Base-by-base conservation (phyloP, 64 coral and sea anemone genomes). In the Acropora yongei region DNA sequence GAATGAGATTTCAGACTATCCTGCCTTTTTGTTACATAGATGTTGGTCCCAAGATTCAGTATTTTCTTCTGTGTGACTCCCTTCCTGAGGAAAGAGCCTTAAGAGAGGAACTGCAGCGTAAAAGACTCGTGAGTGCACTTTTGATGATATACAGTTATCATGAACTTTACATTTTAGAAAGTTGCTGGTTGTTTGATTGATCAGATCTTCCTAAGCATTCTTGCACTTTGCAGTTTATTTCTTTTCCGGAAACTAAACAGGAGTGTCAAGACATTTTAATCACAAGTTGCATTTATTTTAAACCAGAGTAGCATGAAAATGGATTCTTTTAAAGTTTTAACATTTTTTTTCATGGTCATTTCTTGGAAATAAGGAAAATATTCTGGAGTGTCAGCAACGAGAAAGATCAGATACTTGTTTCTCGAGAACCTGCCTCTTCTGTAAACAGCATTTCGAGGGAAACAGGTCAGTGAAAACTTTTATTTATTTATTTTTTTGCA, bases 381-480 rank as follows among this genome's bases (percentile, higher is more conserved):
- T 98, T 48, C 50, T 98, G 39, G 93, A 93, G 13, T 93, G 74
- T 51, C 96, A 98, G 43, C 93, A 98, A 47, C 69, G 41, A 8
- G 96, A 98, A 61, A 93, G 96, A 83, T 90, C 74, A 89, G 91
- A 98, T 72, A 93, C 90, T 13, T 81, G 89, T 55, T 98, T 98
- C 74, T 95, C 93, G 91, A 95, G 96, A 68, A 89, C 78, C 68
- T 98, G 96, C 91, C 89, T 98, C 10, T 98, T 98, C 53, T 98
- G 96, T 91, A 98, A 95, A 72, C 86, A 90, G 68, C 81, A 95
- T 57, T 91, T 93, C 90, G 94, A 95, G 81, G 96, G 93, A n/a
- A 98, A 98, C 50, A 90, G 96, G 96, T 98, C 45, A 8, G 68
- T 76, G 48, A 40, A 57, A 45, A 44, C 42, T 10, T 44, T 76